These are phyloP conservation scores for Campoplex capitator DNA, from an alignment of 2,888 invertebrate species.

Conservation along the genomic window DNA sequence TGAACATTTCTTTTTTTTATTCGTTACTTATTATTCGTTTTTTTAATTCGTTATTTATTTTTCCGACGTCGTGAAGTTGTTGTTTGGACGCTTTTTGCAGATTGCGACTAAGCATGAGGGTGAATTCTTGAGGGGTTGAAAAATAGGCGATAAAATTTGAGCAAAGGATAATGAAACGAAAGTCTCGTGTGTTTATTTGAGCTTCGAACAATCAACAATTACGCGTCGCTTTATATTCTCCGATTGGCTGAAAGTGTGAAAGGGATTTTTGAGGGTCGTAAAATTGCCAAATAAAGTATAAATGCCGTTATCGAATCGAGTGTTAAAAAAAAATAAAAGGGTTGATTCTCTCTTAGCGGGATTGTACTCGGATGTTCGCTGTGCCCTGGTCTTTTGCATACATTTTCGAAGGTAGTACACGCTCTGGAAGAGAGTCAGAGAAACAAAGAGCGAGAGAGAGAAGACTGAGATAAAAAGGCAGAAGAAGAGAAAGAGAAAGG, in stretches of 20 bases:
- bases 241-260: not conserved
- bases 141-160: not conserved
- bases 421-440: conserved; percentile 53
- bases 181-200: not conserved
- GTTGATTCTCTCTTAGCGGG: conserved; percentile 73
- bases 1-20: not conserved
- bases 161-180: not conserved
- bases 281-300: conserved; percentile 11
- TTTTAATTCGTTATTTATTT: not conserved
- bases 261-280: conserved; percentile 16
- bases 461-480: conserved; percentile 16
- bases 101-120: not conserved
- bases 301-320: conserved; percentile 52
- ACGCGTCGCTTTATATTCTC: not conserved
- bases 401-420: conserved; percentile 82
- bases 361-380: conserved; percentile 83
- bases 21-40: not conserved
- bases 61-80: not conserved
- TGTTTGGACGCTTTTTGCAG: not conserved
- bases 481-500: conserved; percentile 14
- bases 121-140: conserved; percentile 1
- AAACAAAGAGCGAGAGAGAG: conserved; percentile 26
- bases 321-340: conserved; percentile 25
- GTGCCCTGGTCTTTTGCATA: conserved; percentile 83
- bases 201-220: not conserved